Base-by-base conservation (phyloP, 2,113 vertebrate species). In the Odocoileus virginianus region DNA sequence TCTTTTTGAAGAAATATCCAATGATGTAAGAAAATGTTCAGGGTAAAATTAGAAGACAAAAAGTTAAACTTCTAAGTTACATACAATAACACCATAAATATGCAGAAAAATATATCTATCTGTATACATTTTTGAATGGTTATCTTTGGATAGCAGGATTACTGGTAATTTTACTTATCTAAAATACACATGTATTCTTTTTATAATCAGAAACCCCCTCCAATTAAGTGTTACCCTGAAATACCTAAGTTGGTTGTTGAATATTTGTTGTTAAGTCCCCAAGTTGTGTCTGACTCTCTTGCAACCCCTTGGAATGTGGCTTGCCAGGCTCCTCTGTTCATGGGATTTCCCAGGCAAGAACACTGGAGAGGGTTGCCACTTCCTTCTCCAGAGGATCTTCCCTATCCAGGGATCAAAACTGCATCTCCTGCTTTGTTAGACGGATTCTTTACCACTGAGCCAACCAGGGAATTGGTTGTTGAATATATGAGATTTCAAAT, bases 101-200 rank as follows among this genome's bases (percentile, higher is more conserved):
- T 47, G 6, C 64, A 91, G 74, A n/a, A 61, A 93, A 82, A 95
- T 67, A 47, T 23, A 85, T 50, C 13, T 58, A 33, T 55, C n/a
- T 91, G 16, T 83, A 84, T 60, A 90, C 14, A 95, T 91, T 95
- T 95, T 27, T 89, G n/a, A 84, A 47, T 89, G 17, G 16, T 57
- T 84, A 92, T 87, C 61, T 94, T 93, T 91, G 78, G n/a, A 91
- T 33, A 30, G 40, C 60, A 43, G 8, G 16, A 79, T 93, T 96
- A 89, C 1, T 16, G 92, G 7, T 36, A 91, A 40, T 97, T 96
- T 95, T 81, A 43, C 61, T 97, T 93, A 92, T 92, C n/a, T 86
- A 85, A 96, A 95, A 78, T 55, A 96, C 89, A 94, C 7, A 78
- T 64, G 28, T 47, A 96, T 64, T 97, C 67, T 45, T 89, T 79